Base-by-base conservation (phyloP, 2,888 invertebrate species). In the Beris chalybata region DNA sequence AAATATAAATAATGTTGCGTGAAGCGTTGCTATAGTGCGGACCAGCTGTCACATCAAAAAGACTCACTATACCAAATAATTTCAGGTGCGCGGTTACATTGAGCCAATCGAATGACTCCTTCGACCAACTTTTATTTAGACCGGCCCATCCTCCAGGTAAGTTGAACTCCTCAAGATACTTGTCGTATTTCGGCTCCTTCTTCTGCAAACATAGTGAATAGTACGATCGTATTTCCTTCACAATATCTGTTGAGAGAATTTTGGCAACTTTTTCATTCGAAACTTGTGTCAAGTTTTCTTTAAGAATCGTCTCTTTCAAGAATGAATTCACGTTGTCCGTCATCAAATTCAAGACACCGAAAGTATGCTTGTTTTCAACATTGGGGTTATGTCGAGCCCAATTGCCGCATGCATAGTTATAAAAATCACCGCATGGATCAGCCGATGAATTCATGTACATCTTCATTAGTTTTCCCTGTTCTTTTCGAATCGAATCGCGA, bases 371-470 rank as follows among this genome's bases (percentile, higher is more conserved):
- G 2, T 30, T 12, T 44, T 54, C n/a, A 7, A 3, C 13, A n/a
- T 52, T n/a, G 7, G 6, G n/a, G 2, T 64, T 22, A n/a, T n/a
- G 45, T n/a, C 45, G 53, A 11, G 29, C 45, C 54, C 53, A 64
- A 54, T 45, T 53, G 3, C 54, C 54, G 15, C 64, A 64, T 7
- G 64, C 64, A 22, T 54, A 64, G 29, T 64, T 64, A 30, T 64
- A 64, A 30, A 64, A 64, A 45, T 64, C 13, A 29, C 43, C 52
- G 15, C 64, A 64, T 9, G 64, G 64, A 54, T 64, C 43, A 13
- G 54, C 13, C 4, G 38, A 13, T 11, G 50, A 29, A 29, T 54
- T 54, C 45, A 53, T 53, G 13, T 31, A 54, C 29, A 43, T 44
- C 11, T 58, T 45, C 45, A 58, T 47, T 5, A 58, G 5, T 22